Evolutionary conservation across 2,797 vertebrate genomes (phyloP), one percentile per base, ranked within the genome.

Genomic region (Coregonus suidteri): DNA sequence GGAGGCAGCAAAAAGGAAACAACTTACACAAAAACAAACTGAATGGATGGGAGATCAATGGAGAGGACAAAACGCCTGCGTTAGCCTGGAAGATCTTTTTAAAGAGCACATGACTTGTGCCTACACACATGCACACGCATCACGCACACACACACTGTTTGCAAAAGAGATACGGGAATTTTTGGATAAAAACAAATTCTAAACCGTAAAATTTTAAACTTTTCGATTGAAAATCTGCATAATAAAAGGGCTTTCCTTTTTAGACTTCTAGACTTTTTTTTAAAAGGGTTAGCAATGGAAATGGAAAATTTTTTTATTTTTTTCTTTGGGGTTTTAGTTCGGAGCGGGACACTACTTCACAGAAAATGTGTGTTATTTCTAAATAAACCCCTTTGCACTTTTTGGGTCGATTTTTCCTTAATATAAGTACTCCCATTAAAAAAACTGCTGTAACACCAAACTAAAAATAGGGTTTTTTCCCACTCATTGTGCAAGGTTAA

Each of bases 161-260:
- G 89, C 88, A 71, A 88, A 85, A 83, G 86, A 89, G 87, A 90
- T 80, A 86, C 89, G 87, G 91, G 88, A 92, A 89, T 82, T 91
- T 89, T 92, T 84, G 84, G 81, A 74, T 37, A n/a, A 82, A 82
- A 80, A 83, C 76, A 81, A 85, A 82, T 79, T 80, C 75, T 82
- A 80, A 82, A 76, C 65, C 59, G 53, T 56, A 59, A 79, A 69
- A 71, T 85, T 87, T 91, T 82, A 75, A 89, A 85, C 88, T 79
- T 85, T 73, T 87, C 88, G 88, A 91, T 89, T 88, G 89, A 90
- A 88, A 89, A 87, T 88, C 84, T 87, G 84, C 93, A 92, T 93
- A 93, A 91, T 92, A 92, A 91, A 91, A 91, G 79, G 93, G 94
- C 95, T 95, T 95, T 94, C 84, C 95, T 95, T 95, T 94, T 83